Evolutionary conservation across 2,888 invertebrate species (phyloP).

Genomic region (Sesia bembeciformis): DNA sequence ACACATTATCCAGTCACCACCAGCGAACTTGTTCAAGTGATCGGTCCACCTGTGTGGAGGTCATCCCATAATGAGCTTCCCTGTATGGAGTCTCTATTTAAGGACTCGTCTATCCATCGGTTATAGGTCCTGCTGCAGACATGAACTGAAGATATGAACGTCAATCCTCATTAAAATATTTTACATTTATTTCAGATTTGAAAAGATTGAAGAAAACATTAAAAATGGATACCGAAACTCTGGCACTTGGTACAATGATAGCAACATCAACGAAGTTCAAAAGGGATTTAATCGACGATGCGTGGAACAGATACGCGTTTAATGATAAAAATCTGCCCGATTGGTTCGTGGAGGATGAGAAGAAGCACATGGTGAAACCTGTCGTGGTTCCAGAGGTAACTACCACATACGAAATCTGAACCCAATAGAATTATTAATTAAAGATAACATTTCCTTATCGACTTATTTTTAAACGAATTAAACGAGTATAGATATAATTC

Average conservation of each 20-base stretch:
- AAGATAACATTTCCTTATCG: background rate
- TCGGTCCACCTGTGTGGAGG: too few species aligned
- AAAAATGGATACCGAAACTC: conserved; percentile 87
- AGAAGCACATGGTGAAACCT: conserved; percentile 88
- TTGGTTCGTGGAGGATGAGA: conserved; percentile 97
- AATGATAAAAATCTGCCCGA: conserved; percentile 94
- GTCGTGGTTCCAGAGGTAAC: conserved; percentile 87
- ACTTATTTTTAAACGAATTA: too few species aligned
- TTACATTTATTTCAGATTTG: conserved; percentile 37
- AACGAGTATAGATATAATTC: too few species aligned
- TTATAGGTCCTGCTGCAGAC: too few species aligned
- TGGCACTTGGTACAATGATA: conserved; percentile 94
- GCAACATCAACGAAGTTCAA: conserved; percentile 92
- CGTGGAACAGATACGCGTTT: conserved; percentile 94
- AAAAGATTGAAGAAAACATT: conserved; percentile 74
- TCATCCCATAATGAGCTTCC: too few species aligned
- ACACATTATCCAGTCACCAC: too few species aligned
- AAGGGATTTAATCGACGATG: conserved; percentile 91
- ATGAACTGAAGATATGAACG: too few species aligned
- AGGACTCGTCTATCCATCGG: too few species aligned
- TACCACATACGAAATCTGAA: background rate
- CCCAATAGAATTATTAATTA: background rate
- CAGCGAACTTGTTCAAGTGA: too few species aligned
- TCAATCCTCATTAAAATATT: too few species aligned
- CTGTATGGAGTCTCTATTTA: too few species aligned